Evolutionary conservation across 1,140 invertebrate genomes (phyloP), one percentile per base, ranked within the genome.

Genomic region (Aphelenchoides avenae): DNA sequence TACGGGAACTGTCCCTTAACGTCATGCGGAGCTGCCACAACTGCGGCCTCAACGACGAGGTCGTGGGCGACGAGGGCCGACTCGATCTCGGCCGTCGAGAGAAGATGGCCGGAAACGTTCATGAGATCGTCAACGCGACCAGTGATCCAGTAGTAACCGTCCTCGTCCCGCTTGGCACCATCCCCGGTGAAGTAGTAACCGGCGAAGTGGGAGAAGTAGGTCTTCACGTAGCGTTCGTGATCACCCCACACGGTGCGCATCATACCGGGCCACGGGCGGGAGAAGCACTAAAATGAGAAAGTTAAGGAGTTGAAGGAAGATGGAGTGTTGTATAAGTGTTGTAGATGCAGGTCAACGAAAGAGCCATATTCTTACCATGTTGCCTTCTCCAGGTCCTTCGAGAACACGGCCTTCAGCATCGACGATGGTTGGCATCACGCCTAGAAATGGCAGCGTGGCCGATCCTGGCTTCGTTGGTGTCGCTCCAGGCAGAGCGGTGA

Each of bases 171-270:
- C 70, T 84, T 84, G 0, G 89, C 72, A 90, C 92, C 92, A 81
- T 98, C 93, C 53, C 93, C 93, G 43, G 92, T 96, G 75, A 87
- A 91, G 77, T 97, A 98, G 80, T 86, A 96, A 37, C 92, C 93
- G 1, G 87, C 86, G 78, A 95, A 97, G 79, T 89, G 89, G 55
- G 87, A 86, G 80, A 97, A 98, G 76, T 97, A 98, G 0, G 89
- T 91, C 26, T 84, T 86, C 78, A 94, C 87, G 79, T 89, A 98
- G 57, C 92, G 85, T 63, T 88, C 84, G 71, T 96, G 91, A 80
- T 94, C 87, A 24, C 86, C 87, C 78, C 85, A 92, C 1, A 97
- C 83, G 0, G 89, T 89, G 51, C 92, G 82, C 89, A 95, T 95
- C 79, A 97, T 89, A 47, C 91, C 90, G 1, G 93, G 93, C 93